phyloP scores from a whole-genome alignment of 2,113 vertebrate genomes.

The Scophthalmus maximus region DNA sequence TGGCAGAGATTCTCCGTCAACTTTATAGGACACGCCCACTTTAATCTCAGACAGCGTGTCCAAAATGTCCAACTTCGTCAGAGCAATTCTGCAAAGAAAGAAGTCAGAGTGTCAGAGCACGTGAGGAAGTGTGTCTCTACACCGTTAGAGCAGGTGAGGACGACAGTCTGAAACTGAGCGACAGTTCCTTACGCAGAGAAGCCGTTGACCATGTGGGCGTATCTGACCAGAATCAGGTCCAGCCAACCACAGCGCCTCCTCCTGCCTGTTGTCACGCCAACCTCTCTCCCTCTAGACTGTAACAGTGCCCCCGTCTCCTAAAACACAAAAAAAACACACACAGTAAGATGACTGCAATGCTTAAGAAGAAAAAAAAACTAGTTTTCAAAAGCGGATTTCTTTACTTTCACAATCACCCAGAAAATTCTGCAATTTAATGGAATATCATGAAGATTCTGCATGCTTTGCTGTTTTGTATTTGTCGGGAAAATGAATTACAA shows the following conservation, averaged over 20 bases:
- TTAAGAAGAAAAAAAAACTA: neutral
- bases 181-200: conserved; percentile 83
- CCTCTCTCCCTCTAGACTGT: conserved; percentile 82
- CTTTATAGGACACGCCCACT: conserved; percentile 82
- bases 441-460: no score
- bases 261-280: conserved; percentile 88
- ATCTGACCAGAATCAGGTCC: conserved; percentile 85
- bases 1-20: conserved; percentile 79
- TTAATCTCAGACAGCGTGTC: conserved; percentile 84
- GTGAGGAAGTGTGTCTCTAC: neutral
- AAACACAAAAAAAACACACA: neutral
- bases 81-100: conserved; percentile 78
- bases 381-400: no score
- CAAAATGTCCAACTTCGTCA: conserved; percentile 87
- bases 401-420: no score
- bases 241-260: conserved; percentile 91
- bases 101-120: neutral
- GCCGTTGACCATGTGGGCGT: conserved; percentile 88
- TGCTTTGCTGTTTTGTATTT: no score
- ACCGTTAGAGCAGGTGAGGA: neutral
- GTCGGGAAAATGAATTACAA: no score
- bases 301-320: conserved; percentile 83
- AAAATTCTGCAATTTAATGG: no score
- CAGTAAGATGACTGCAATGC: neutral
- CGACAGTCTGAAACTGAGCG: neutral